These are phyloP conservation scores for Euwallacea similis DNA, from an alignment of 1,140 invertebrate genomes.

Conservation along the genomic window DNA sequence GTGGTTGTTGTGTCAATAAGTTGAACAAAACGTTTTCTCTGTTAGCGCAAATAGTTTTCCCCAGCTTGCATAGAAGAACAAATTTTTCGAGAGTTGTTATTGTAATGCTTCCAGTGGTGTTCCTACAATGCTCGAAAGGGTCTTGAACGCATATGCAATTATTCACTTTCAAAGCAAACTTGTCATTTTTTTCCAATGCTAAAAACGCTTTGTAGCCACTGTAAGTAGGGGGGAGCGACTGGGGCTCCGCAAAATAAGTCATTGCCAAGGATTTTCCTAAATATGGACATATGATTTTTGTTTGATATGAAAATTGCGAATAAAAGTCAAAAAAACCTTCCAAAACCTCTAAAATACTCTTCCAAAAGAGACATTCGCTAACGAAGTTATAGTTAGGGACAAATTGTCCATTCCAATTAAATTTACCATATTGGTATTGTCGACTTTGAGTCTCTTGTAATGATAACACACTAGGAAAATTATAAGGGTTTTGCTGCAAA, in stretches of 20 bases:
- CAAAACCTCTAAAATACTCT: conserved; percentile 54
- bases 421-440: conserved; percentile 46
- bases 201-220: conserved; percentile 55
- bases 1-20: conserved; percentile 37
- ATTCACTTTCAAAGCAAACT: conserved; percentile 50
- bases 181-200: conserved; percentile 38
- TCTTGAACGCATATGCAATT: conserved; percentile 63
- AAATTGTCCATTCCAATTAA: conserved; percentile 59
- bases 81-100: conserved; percentile 44
- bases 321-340: conserved; percentile 65
- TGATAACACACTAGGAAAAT: conserved; percentile 53
- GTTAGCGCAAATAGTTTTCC: conserved; percentile 29
- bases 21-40: conserved; percentile 39
- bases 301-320: conserved; percentile 56
- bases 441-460: conserved; percentile 49
- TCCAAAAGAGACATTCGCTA: conserved; percentile 23
- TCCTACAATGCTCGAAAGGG: conserved; percentile 63
- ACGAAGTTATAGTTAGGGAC: conserved; percentile 33
- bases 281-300: conserved; percentile 59
- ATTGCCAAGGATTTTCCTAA: conserved; percentile 51
- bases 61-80: conserved; percentile 36
- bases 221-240: background rate
- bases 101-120: conserved; percentile 54
- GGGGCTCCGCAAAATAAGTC: background rate
- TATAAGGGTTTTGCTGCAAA: conserved; percentile 59